These are phyloP conservation scores for Lordiphosa stackelbergi DNA, from an alignment of 1,140 invertebrate species.

Conservation along the genomic window DNA sequence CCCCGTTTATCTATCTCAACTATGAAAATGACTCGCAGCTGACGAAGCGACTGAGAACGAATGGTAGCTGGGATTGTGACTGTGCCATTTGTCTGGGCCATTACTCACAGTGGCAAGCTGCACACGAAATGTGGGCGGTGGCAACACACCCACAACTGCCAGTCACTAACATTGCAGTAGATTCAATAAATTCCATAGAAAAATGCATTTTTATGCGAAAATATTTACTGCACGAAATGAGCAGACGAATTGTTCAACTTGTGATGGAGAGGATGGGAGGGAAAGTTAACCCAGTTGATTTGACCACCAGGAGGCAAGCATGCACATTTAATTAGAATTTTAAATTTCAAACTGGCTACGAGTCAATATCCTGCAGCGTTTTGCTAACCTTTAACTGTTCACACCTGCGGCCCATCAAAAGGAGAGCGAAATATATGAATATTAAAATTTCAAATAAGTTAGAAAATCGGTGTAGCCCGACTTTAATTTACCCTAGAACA, in stretches of 20 bases:
- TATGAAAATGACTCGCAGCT: slow-evolving; percentile 31
- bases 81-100: slow-evolving; percentile 67
- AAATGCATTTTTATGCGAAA: slow-evolving; percentile 70
- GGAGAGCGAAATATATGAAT: slow-evolving; percentile 9
- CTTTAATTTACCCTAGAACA: background rate
- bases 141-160: background rate
- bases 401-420: slow-evolving; percentile 14
- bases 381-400: slow-evolving; percentile 14
- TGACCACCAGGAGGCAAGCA: background rate
- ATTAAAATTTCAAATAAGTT: slow-evolving; percentile 7
- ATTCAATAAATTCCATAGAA: slow-evolving; percentile 61
- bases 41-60: slow-evolving; percentile 9
- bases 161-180: slow-evolving; percentile 21
- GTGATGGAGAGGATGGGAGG: background rate
- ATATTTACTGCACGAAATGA: slow-evolving; percentile 51
- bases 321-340: slow-evolving; percentile 44
- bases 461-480: background rate
- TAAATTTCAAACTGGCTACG: slow-evolving; percentile 11
- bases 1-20: background rate
- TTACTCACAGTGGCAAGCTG: slow-evolving; percentile 67
- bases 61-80: slow-evolving; percentile 7
- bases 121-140: slow-evolving; percentile 24
- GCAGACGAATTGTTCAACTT: slow-evolving; percentile 5
- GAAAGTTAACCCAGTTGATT: slow-evolving; percentile 4
- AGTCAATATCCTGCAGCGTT: slow-evolving; percentile 32